Base-by-base conservation (phyloP, 2,113 vertebrate genomes). In the Tetrao urogallus region DNA sequence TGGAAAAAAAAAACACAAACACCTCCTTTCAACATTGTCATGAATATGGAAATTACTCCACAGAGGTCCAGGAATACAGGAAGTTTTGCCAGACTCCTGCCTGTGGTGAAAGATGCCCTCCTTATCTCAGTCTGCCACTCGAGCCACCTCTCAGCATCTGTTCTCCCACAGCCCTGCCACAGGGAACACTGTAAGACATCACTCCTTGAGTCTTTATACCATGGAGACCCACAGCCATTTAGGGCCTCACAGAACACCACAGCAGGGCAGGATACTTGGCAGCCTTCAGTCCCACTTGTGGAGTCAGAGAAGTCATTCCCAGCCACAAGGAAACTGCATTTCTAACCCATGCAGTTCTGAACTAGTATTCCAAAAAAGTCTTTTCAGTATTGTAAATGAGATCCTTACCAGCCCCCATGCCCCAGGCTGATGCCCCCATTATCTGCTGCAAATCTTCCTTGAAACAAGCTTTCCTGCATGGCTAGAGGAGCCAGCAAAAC, bases 401-500 rank as follows among this genome's bases (percentile, higher is more conserved):
- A 80, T 30, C 19, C 27, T 67, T 54, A 22, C 22, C 47, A 83
- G 43, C 8, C 24, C 22, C 58, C 20, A 4, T 24, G 32, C 17
- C 38, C 18, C 61, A 74, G 38, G 12, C 67, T 32, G 58, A 89
- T 43, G 45, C 11, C 85, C 80, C 34, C 43, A 52, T 47, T 38
- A 78, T 19, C 47, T 90, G 43, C 25, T 47, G 20, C 47, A 52
- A n/a, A 57, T 21, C 27, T 57, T 13, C 28, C 71, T 27, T 28
- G 20, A 65, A 65, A 12, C 12, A 77, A 70, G 18, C 77, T 75
- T 81, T 79, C 66, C 58, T n/a, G 40, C 25, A 15, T 2, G 32
- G 73, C 81, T 93, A 72, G 25, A 88, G 22, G 0, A 82, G 48
- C n/a, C 89, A 92, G 77, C 52, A 84, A 60, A 78, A 72, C 34